A percentile compares a stretch with the other conserved stretches of the same genome.
These are phyloP conservation scores for Dolichopus griseipennis DNA, from an alignment of 2,888 invertebrate genomes.

Conservation along the genomic window DNA sequence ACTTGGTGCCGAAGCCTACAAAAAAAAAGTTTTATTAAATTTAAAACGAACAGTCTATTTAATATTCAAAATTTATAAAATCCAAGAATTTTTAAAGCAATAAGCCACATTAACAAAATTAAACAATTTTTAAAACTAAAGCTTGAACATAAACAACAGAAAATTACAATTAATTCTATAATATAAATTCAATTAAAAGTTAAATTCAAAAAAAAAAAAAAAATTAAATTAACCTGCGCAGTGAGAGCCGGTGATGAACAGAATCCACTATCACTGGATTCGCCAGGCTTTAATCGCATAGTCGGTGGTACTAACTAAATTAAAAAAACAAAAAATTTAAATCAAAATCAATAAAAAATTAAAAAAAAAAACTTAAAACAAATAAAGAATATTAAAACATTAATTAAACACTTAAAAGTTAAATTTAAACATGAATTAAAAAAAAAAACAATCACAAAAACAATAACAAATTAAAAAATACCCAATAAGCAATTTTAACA, in stretches of 20 bases:
- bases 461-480: constrained; percentile 17
- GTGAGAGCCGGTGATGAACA: constrained; percentile 45
- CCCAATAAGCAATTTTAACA: not conserved
- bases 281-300: constrained; percentile 50
- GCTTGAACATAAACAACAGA: constrained; percentile 15
- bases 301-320: constrained; percentile 49
- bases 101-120: constrained; percentile 21
- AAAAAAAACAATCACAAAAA: not conserved
- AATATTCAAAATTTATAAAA: constrained; percentile 15
- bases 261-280: constrained; percentile 46
- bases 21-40: constrained; percentile 4
- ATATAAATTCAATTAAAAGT: constrained; percentile 16
- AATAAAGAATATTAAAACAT: constrained; percentile 13
- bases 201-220: constrained; percentile 40
- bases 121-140: constrained; percentile 8
- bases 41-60: too few species aligned
- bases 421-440: constrained; percentile 9
- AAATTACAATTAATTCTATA: constrained; percentile 19
- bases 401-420: not conserved
- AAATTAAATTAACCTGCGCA: constrained; percentile 45
- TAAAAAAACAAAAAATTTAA: constrained; percentile 32
- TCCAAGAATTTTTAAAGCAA: constrained; percentile 23
- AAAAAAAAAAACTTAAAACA: constrained; percentile 9
- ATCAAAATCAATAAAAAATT: constrained; percentile 26
- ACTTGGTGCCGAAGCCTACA: constrained; percentile 47